A percentile compares a stretch with the other conserved stretches of the same genome.
phyloP scores from a whole-genome alignment of 2,888 invertebrate species.

The Elmis aenea region DNA sequence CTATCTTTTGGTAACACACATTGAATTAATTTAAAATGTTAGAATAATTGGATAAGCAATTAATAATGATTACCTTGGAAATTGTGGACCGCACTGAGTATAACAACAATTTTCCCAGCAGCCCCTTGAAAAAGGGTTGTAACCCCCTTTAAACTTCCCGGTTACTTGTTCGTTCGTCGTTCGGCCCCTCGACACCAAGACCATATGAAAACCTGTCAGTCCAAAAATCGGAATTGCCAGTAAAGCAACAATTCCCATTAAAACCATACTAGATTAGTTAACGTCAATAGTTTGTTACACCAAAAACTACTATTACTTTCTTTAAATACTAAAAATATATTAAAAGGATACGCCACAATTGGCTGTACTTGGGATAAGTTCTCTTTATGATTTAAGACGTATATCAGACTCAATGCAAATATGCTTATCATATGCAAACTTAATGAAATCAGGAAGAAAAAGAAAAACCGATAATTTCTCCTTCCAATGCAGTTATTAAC shows the following conservation, averaged over 20 bases:
- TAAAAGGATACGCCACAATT: constrained; percentile 81
- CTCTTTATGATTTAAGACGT: constrained; percentile 81
- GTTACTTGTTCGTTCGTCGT: constrained; percentile 99
- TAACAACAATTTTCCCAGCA: constrained; percentile 95
- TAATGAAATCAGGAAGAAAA: constrained; percentile 94
- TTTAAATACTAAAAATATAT: no score
- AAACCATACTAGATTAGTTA: constrained; percentile 62
- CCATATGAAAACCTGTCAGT: constrained; percentile 95
- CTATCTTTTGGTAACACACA: no score
- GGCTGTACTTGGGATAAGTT: constrained; percentile 74
- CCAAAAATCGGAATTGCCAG: constrained; percentile 96
- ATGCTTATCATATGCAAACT: constrained; percentile 98
- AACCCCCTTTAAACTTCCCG: constrained; percentile 97
- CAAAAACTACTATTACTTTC: no score
- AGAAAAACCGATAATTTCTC: constrained; percentile 97
- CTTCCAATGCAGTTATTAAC: constrained; percentile 96
- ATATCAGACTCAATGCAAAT: constrained; percentile 89
- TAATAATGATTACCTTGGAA: constrained; percentile 77
- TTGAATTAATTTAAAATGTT: no score
- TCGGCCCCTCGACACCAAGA: constrained; percentile 90
- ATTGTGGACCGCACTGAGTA: constrained; percentile 93
- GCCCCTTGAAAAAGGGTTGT: constrained; percentile 96
- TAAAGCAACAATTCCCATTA: constrained; percentile 87
- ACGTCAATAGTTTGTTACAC: no score
- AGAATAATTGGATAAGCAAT: no score